These are phyloP conservation scores for Anguilla japonica DNA, from an alignment of 2,113 vertebrate species.

Conservation along the genomic window DNA sequence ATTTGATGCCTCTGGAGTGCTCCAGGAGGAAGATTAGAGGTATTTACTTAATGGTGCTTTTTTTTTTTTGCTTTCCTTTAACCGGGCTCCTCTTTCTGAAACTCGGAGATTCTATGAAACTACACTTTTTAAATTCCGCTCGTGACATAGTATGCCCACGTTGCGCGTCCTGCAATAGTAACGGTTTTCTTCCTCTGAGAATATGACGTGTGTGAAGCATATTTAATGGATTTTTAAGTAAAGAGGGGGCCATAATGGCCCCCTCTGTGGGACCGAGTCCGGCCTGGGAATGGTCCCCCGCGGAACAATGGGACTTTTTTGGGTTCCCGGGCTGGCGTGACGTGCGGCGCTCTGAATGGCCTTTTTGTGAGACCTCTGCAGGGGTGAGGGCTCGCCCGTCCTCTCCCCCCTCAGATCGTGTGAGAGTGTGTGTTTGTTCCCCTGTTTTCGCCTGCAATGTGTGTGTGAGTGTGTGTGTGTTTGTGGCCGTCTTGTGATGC, in stretches of 20 bases:
- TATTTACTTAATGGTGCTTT: no score
- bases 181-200: neutral
- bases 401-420: conserved; percentile 39
- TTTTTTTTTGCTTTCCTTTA: no score
- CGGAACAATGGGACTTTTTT: conserved; percentile 59
- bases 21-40: no score
- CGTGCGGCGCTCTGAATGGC: conserved; percentile 59
- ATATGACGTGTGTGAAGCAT: neutral
- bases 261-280: conserved; percentile 17
- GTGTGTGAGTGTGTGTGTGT: conserved; percentile 16
- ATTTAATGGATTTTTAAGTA: conserved; percentile 6
- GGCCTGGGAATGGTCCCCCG: conserved; percentile 22
- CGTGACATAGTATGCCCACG: no score
- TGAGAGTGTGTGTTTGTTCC: conserved; percentile 17
- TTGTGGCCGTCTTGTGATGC: conserved; percentile 51
- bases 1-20: no score
- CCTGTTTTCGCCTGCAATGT: neutral
- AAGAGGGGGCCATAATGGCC: conserved; percentile 27
- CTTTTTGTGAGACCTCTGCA: conserved; percentile 64
- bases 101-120: no score
- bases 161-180: neutral
- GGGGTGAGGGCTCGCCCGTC: conserved; percentile 57
- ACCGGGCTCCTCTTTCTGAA: no score
- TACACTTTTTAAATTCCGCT: no score
- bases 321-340: conserved; percentile 44